phyloP scores from a whole-genome alignment of 2,888 invertebrate species.

The Patella caerulea region DNA sequence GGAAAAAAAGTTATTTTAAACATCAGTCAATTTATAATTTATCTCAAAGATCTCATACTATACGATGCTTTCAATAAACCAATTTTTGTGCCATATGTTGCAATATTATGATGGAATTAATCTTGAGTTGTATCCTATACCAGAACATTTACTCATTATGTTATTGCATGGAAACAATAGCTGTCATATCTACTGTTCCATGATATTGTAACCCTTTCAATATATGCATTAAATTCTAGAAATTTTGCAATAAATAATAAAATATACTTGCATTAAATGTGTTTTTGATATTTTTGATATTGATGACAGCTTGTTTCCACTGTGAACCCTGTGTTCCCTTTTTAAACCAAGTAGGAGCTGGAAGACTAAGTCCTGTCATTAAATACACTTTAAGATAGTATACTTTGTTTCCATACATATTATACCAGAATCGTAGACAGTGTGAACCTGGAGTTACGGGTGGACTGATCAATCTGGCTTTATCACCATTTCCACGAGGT shows the following conservation, averaged over 20 bases:
- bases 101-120: too few species aligned
- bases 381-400: constrained; percentile 52
- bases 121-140: too few species aligned
- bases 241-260: not conserved
- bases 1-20: too few species aligned
- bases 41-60: too few species aligned
- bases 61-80: too few species aligned
- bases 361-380: constrained; percentile 44
- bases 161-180: too few species aligned
- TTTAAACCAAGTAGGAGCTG: constrained; percentile 52
- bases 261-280: constrained; percentile 52
- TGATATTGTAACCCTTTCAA: not conserved
- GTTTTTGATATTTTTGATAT: constrained; percentile 34
- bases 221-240: not conserved
- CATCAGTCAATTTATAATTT: too few species aligned
- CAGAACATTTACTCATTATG: too few species aligned
- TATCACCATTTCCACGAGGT: constrained; percentile 40
- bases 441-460: constrained; percentile 38
- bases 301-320: constrained; percentile 54
- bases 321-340: constrained; percentile 57
- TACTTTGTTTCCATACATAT: constrained; percentile 59
- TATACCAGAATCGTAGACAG: constrained; percentile 63
- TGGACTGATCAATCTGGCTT: constrained; percentile 60
- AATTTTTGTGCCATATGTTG: too few species aligned
- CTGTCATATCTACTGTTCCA: too few species aligned